Percentiles rank a stretch among this genome's conserved stretches.
phyloP scores from a whole-genome alignment of 2,113 vertebrate genomes.

The Pseudopodoces humilis region DNA sequence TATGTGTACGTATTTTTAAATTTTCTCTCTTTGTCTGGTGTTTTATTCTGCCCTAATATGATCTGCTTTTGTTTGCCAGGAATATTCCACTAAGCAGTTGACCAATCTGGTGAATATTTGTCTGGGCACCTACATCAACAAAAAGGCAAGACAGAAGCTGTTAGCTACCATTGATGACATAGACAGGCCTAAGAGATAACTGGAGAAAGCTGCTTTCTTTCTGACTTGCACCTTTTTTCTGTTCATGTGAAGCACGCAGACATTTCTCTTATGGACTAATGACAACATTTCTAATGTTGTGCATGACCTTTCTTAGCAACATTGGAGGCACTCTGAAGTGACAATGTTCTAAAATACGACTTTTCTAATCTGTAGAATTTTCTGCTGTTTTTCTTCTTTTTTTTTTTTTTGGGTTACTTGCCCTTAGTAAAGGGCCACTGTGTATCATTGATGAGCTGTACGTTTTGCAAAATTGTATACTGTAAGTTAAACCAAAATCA shows the following conservation, averaged over 20 bases:
- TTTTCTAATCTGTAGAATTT: slow-evolving; percentile 35
- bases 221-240: not conserved
- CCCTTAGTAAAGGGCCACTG: slow-evolving; percentile 1
- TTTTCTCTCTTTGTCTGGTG: not conserved
- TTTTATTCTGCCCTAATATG: not conserved
- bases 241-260: not conserved
- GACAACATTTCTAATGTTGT: not conserved
- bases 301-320: slow-evolving; percentile 56
- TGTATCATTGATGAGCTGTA: slow-evolving; percentile 41
- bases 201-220: not conserved
- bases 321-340: slow-evolving; percentile 2
- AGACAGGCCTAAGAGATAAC: slow-evolving; percentile 95
- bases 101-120: slow-evolving; percentile 97
- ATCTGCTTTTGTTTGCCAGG: slow-evolving; percentile 78
- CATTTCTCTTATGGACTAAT: slow-evolving; percentile 12
- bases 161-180: slow-evolving; percentile 94
- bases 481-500: slow-evolving; percentile 38
- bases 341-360: not conserved
- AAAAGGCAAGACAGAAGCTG: slow-evolving; percentile 96
- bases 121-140: slow-evolving; percentile 97
- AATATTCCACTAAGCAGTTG: slow-evolving; percentile 97
- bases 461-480: slow-evolving; percentile 59
- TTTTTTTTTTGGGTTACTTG: not conserved
- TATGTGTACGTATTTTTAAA: not conserved
- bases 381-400: not conserved